Evolutionary conservation across 2,113 vertebrate species (phyloP), one percentile per base, ranked within the genome.

Genomic region (Abramis brama): DNA sequence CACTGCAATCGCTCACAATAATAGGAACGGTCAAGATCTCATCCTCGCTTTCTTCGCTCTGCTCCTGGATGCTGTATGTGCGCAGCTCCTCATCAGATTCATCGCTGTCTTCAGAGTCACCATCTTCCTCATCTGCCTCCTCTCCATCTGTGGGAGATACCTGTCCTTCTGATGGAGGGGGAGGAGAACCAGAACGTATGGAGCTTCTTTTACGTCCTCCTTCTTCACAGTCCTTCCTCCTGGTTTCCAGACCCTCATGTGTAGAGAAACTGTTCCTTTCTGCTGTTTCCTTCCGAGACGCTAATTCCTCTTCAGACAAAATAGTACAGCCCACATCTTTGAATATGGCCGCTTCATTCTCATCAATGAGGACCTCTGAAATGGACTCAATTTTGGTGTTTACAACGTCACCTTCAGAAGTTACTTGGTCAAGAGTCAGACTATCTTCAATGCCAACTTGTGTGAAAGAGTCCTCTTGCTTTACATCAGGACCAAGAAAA

Each of bases 1-100:
- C 95, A 81, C 95, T 96, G 92, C 95, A 92, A 91, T 98, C 97
- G 0, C 97, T 97, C 91, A 99, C 96, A 91, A 99, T 95, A 1
- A 98, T 94, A 83, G 97, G 97, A 85, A 98, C 95, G 0, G 93
- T 87, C 0, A 91, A 88, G 1, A 86, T 90, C 90, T 99, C 98
- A 17, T 99, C 98, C 80, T 98, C 98, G 0, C 97, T 98, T 62
- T 99, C 98, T 90, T 98, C 97, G 0, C 96, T 97, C 77, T 96
- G 95, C 74, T 97, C 97, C 93, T 96, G 97, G 82, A 96, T 90
- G 84, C 95, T 95, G 91, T 97, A 97, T 86, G 91, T 94, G 60
- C 96, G 93, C 50, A 97, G 94, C 74, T 98, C 97, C 89, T 99
- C 98, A 0, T 99, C 98, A 0, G 97, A 98, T 86, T 97, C 97